Base-by-base conservation (phyloP, 2,888 invertebrate species). In the Nomada fucata region DNA sequence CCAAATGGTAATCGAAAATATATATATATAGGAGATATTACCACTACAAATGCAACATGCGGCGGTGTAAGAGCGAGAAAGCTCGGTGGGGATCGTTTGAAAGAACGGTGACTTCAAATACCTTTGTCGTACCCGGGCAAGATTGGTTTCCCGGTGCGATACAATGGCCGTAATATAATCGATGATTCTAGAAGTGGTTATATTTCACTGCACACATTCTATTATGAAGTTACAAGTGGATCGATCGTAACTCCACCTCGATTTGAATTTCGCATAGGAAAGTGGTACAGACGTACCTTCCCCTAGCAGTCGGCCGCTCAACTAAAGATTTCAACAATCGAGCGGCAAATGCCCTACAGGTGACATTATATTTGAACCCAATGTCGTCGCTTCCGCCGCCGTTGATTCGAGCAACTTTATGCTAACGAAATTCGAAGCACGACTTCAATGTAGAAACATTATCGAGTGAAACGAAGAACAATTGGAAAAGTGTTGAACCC, bases 231-330 rank as follows among this genome's bases (percentile, higher is more conserved):
- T 67, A 67, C 57, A 23, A 74, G 71, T 59, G 55, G 67, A 80
- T 80, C 76, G 80, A 80, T 80, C 71, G 63, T 44, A 29, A 65
- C 72, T 44, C 59, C 57, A 53, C 42, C 47, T 69, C 53, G 67
- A 72, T 76, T 82, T 76, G 68, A 82, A 82, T 76, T 76, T 60
- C 50, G 44, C 50, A 36, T 53, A 71, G 67, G 80, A 75, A 81
- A 72, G 72, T 76, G 2, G 11, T 44, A 53, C 52, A 13, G 53
- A 55, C 47, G 47, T 26, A 42, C 7, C 57, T 72, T 72, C 82
- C 72, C 50, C 82, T 82, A 64, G 63, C 52, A 76, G 23, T 7
- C 2, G 11, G 47, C 44, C 42, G 26, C 0, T 9, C 59, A 81
- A 82, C 67, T 65, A 47, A 7, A 18, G 29, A 20, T 23, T 50